Base-by-base conservation (phyloP, 2,113 vertebrate genomes). In the Phainopepla nitens region DNA sequence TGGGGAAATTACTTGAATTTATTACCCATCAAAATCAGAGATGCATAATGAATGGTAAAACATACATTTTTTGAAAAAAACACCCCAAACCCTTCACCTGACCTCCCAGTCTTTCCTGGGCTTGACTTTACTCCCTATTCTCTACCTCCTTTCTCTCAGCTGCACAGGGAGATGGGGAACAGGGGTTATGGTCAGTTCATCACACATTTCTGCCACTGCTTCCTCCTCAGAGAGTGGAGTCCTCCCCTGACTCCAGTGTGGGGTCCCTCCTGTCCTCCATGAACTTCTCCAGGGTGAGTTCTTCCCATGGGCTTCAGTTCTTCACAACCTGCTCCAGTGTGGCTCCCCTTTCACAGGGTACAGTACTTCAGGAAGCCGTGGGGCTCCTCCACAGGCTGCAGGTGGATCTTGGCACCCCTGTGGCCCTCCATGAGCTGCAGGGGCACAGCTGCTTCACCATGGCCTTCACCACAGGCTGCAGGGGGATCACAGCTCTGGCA, bases 21-120 rank as follows among this genome's bases (percentile, higher is more conserved):
- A 73, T 58, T n/a, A 58, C 3, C 33, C 45, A 89, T 36, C 60
- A 44, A 58, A 73, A 81, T 73, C 33, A 66, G 51, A 72, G 22
- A 36, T 20, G 23, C 13, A 65, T 36, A 73, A 58, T 65, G 27
- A 36, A 21, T 57, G 51, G 51, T 23, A 44, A 81, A 72, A 42
- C 14, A 50, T 65, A 81, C 39, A 39, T 39, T 39, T 39, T 39
- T 39, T 14, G 4, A 24, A 29, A 54, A 39, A 49, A n/a, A 0
- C 0, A n/a, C n/a, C n/a, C n/a, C n/a, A n/a, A n/a, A n/a, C 1
- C 17, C 22, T 50, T 56, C 36, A 25, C 7, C 29, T 41, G 13
- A 47, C 28, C 6, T 45, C 20, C 15, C 41, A 54, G 13, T 54
- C 13, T 16, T 54, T 62, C n/a, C 23, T 5, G 9, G 20, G 24